Evolutionary conservation across 64 coral and sea anemone genomes (phyloP).

Genomic region (Actinia equina): DNA sequence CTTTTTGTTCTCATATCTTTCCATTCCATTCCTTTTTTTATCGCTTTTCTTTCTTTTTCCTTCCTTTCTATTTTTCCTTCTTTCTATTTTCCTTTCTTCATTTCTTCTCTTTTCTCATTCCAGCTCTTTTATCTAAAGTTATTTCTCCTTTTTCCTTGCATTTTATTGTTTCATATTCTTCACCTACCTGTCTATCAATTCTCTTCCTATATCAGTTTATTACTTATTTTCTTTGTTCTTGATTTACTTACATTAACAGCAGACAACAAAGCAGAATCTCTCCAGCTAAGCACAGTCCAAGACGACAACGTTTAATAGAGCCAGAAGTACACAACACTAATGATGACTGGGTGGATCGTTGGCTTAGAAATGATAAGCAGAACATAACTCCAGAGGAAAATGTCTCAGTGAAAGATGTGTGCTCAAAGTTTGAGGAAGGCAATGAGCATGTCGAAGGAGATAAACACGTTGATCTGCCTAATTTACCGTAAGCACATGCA

Average conservation of each 20-base stretch:
- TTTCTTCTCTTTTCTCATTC: not conserved
- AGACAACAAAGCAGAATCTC: conserved; percentile 2
- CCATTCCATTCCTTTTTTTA: too few relatives aligned
- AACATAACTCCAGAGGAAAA: not conserved
- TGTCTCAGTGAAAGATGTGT: conserved; percentile 6
- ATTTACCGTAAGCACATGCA: not conserved
- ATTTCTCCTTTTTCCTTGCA: too few relatives aligned
- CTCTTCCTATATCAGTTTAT: not conserved
- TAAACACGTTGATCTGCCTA: not conserved
- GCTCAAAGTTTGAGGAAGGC: conserved; percentile 16
- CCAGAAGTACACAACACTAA: not conserved
- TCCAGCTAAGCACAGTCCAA: conserved; percentile 13
- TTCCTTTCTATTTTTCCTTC: not conserved
- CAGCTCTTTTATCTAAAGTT: too few relatives aligned
- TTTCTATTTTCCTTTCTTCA: not conserved
- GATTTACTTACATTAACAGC: not conserved
- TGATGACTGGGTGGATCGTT: conserved; percentile 46
- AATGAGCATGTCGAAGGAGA: not conserved
- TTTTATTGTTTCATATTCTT: too few relatives aligned
- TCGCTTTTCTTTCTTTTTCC: not conserved
- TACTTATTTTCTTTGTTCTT: not conserved
- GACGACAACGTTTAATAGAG: not conserved
- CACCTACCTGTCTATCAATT: not conserved
- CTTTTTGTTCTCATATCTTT: not conserved
- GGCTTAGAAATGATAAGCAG: conserved; percentile 30